phyloP scores from a whole-genome alignment of 2,113 vertebrate genomes.

The Dasyurus viverrinus region DNA sequence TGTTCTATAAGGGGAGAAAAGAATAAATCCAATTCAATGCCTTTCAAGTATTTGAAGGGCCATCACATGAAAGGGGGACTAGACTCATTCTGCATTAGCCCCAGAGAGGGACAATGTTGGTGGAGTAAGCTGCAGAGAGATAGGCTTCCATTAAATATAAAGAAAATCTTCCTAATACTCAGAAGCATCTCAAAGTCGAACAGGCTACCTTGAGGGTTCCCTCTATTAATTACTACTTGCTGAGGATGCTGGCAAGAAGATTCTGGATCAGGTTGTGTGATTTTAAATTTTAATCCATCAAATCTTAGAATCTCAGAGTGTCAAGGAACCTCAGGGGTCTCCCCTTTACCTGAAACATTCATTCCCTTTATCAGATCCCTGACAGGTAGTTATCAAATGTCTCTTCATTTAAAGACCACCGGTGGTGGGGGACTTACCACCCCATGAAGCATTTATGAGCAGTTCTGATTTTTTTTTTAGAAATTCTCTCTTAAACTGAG shows the following conservation, averaged over 20 bases:
- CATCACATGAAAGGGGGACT: not conserved
- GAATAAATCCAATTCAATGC: conserved; percentile 43
- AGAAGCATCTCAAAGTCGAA: not conserved
- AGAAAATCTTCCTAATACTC: not conserved
- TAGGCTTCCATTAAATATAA: not conserved
- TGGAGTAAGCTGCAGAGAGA: not conserved
- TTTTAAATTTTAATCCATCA: not conserved
- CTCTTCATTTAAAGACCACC: not conserved
- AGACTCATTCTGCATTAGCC: not conserved
- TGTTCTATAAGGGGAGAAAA: conserved; percentile 41
- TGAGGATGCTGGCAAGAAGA: not conserved
- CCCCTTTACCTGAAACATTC: not conserved
- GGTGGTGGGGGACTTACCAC: not conserved
- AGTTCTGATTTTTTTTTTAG: not conserved
- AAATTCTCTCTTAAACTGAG: conserved; percentile 2
- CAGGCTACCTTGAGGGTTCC: not conserved
- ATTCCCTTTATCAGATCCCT: not conserved
- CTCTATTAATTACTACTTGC: not conserved
- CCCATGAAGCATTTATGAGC: not conserved
- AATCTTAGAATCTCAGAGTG: not conserved
- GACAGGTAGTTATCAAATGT: conserved; percentile 4
- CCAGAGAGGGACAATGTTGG: not conserved
- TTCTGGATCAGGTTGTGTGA: not conserved
- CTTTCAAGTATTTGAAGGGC: not conserved
- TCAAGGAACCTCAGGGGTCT: not conserved